Percentiles rank a stretch among this genome's conserved stretches.
Evolutionary conservation across 1,140 invertebrate genomes (phyloP).

Genomic region (Lanistes nyassanus): DNA sequence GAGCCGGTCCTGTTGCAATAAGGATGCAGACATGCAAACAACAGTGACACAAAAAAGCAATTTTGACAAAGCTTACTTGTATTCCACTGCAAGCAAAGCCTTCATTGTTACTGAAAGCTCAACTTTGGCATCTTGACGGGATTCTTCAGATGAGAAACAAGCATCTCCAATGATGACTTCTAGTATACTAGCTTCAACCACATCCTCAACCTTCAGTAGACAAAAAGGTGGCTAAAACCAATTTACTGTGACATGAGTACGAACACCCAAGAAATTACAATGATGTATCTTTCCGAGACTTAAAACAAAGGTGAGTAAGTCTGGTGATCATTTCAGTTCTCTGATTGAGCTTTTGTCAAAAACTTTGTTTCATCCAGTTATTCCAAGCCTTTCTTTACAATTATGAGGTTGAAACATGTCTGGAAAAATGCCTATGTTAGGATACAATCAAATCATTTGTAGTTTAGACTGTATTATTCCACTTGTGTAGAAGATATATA

Average conservation of each 20-base stretch:
- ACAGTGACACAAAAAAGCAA: background rate
- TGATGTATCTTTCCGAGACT: background rate
- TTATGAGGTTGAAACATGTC: too few species aligned
- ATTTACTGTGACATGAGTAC: background rate
- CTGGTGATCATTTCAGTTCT: too few species aligned
- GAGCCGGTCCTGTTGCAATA: too few species aligned
- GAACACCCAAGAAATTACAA: background rate
- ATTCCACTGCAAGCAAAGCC: constrained; percentile 54
- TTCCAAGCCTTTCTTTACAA: too few species aligned
- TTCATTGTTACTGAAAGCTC: constrained; percentile 36
- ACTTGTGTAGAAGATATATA: too few species aligned
- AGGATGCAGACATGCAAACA: too few species aligned
- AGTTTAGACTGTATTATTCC: too few species aligned
- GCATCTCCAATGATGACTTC: constrained; percentile 80
- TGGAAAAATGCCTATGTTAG: too few species aligned
- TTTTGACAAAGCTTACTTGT: constrained; percentile 43
- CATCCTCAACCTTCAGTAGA: constrained; percentile 71
- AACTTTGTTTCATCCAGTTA: too few species aligned
- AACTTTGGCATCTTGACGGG: background rate
- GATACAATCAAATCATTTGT: too few species aligned
- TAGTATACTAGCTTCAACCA: constrained; percentile 77
- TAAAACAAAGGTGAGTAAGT: background rate
- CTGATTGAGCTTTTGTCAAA: too few species aligned
- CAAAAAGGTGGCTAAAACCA: constrained; percentile 3
- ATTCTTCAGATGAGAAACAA: constrained; percentile 5